Percentiles rank a stretch among this genome's conserved stretches.
Evolutionary conservation across 2,888 invertebrate species (phyloP).

Genomic region (Cryptus viduatorius): DNA sequence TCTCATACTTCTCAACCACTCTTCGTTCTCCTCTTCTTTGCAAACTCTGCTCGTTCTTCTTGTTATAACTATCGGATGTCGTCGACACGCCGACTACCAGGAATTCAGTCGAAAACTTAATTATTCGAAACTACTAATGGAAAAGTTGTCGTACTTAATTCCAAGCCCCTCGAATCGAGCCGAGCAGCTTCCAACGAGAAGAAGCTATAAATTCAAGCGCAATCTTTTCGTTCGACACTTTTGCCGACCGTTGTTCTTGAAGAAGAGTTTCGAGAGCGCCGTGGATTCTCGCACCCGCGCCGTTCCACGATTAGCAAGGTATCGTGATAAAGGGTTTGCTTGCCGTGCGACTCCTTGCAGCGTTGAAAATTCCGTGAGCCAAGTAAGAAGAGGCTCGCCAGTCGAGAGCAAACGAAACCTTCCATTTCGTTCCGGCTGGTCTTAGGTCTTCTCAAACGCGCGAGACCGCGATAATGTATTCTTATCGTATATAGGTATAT

Average conservation of each 20-base stretch:
- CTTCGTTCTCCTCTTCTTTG: slow-evolving; percentile 8
- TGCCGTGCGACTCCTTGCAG: background rate
- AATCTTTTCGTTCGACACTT: slow-evolving; percentile 59
- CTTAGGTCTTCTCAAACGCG: slow-evolving; percentile 38
- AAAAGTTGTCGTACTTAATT: slow-evolving; percentile 60
- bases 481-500: slow-evolving; percentile 46
- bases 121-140: slow-evolving; percentile 60
- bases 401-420: slow-evolving; percentile 13
- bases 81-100: background rate
- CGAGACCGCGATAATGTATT: slow-evolving; percentile 67
- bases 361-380: slow-evolving; percentile 8
- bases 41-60: background rate
- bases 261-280: slow-evolving; percentile 38
- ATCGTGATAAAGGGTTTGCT: slow-evolving; percentile 53
- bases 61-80: background rate
- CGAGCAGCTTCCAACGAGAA: slow-evolving; percentile 22
- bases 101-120: slow-evolving; percentile 56
- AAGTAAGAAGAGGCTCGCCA: slow-evolving; percentile 11
- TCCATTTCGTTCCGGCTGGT: slow-evolving; percentile 17
- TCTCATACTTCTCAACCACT: slow-evolving; percentile 19
- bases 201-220: slow-evolving; percentile 44
- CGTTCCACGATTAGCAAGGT: slow-evolving; percentile 61
- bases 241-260: slow-evolving; percentile 36
- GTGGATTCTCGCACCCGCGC: slow-evolving; percentile 10
- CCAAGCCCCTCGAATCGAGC: slow-evolving; percentile 27